These are phyloP conservation scores for Caenorhabditis sp. DNA, from an alignment of 2,888 invertebrate species.

Conservation along the genomic window DNA sequence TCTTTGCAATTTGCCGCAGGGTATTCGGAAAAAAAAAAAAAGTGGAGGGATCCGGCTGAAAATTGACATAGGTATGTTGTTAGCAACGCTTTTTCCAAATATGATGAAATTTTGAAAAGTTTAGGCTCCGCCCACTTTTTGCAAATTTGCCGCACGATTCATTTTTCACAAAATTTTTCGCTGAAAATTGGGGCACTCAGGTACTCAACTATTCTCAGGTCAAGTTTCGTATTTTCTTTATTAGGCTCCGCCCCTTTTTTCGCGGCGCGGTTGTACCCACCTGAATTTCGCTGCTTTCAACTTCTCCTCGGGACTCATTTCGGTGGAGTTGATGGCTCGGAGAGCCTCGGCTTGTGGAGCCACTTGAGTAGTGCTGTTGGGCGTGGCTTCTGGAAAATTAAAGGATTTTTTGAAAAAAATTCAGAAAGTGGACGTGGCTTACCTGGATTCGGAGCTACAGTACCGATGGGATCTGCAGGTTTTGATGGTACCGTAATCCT, in stretches of 20 bases:
- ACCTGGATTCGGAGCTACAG: too few species aligned
- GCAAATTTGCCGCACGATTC: neutral
- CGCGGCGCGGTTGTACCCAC: neutral
- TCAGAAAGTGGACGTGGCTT: too few species aligned
- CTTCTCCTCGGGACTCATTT: neutral
- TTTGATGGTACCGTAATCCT: too few species aligned
- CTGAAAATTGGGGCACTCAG: neutral
- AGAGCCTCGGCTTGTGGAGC: too few species aligned
- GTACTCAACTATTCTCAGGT: neutral
- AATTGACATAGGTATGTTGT: too few species aligned
- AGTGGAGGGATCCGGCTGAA: neutral
- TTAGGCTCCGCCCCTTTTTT: slow-evolving; percentile 6
- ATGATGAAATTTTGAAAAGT: too few species aligned
- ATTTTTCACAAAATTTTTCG: neutral
- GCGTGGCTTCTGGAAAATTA: neutral
- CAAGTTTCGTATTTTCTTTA: neutral
- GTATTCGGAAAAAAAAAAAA: neutral
- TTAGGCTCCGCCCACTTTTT: slow-evolving; percentile 9
- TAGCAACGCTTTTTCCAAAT: too few species aligned
- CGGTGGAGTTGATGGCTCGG: neutral
- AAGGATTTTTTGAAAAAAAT: neutral
- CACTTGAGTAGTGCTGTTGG: neutral
- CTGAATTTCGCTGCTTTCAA: neutral
- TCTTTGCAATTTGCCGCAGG: neutral
- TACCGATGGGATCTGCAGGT: too few species aligned